Percentiles rank a stretch among this genome's conserved stretches.
These are phyloP conservation scores for Tenodera sinensis DNA, from an alignment of 2,888 invertebrate genomes.

Conservation along the genomic window DNA sequence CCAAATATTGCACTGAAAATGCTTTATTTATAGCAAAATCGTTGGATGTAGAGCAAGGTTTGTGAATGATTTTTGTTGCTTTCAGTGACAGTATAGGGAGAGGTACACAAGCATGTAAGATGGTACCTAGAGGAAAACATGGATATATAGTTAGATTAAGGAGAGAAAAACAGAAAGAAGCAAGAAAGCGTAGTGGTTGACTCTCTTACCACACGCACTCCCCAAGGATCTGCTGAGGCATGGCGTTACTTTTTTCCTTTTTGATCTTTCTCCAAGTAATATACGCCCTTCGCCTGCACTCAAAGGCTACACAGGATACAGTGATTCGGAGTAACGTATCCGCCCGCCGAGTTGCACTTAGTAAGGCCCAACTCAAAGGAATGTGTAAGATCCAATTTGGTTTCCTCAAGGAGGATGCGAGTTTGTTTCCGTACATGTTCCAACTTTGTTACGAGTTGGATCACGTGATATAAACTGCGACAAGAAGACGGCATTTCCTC, in stretches of 20 bases:
- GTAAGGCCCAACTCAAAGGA: background rate
- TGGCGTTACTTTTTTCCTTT: background rate
- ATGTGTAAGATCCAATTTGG: background rate
- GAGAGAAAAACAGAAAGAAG: background rate
- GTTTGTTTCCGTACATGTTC: background rate
- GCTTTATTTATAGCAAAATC: too few relatives aligned
- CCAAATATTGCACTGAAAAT: too few relatives aligned
- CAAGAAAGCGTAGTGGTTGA: background rate
- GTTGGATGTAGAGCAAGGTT: too few relatives aligned
- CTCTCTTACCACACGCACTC: background rate
- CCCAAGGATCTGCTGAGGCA: background rate
- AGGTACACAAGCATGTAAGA: too few relatives aligned
- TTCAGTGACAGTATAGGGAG: too few relatives aligned
- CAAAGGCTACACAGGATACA: background rate
- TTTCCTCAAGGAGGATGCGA: background rate
- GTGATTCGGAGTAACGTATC: background rate
- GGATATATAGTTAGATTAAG: too few relatives aligned
- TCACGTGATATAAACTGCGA: background rate
- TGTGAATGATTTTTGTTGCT: too few relatives aligned
- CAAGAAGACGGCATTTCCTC: background rate
- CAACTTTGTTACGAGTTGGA: background rate
- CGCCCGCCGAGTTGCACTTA: background rate
- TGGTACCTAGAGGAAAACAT: too few relatives aligned
- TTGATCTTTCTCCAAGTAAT: background rate
- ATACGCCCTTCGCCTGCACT: background rate